phyloP scores from a whole-genome alignment of 1,140 invertebrate species.

The Eriosoma lanigerum region DNA sequence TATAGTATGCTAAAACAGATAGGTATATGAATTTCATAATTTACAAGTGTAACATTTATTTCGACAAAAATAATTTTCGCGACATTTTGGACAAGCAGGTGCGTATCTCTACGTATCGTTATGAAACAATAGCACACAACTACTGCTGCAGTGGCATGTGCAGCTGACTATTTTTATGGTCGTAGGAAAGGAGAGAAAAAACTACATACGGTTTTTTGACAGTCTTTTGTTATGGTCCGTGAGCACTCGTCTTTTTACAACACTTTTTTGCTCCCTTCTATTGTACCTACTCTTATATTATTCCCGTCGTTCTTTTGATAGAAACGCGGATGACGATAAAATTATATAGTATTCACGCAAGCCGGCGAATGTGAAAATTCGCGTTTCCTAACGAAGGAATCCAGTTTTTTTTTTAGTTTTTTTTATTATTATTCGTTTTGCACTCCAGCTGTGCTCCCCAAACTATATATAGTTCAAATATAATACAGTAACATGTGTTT shows the following conservation, averaged over 20 bases:
- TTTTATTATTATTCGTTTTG: neutral
- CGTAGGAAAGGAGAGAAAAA: neutral
- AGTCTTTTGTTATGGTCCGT: slow-evolving; percentile 19
- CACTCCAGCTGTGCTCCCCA: neutral
- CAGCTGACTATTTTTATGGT: slow-evolving; percentile 47
- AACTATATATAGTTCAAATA: too few relatives aligned
- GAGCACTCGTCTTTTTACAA: slow-evolving; percentile 34
- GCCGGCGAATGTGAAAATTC: neutral
- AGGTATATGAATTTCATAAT: too few relatives aligned
- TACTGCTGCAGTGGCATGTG: neutral
- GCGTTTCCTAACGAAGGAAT: slow-evolving; percentile 8
- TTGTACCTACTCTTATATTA: neutral
- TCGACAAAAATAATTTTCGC: slow-evolving; percentile 15
- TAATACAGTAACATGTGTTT: neutral
- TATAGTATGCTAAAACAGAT: too few relatives aligned
- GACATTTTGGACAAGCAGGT: slow-evolving; percentile 46
- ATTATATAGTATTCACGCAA: slow-evolving; percentile 4
- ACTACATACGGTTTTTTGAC: slow-evolving; percentile 40
- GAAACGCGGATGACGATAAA: slow-evolving; percentile 12
- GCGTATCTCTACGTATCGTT: neutral
- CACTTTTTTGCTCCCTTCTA: neutral
- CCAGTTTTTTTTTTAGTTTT: neutral
- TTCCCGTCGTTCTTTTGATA: neutral
- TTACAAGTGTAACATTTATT: neutral
- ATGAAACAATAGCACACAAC: slow-evolving; percentile 34